Conservation (phyloP, 2,888 invertebrate species). For the Chymomyza amoena region DNA sequence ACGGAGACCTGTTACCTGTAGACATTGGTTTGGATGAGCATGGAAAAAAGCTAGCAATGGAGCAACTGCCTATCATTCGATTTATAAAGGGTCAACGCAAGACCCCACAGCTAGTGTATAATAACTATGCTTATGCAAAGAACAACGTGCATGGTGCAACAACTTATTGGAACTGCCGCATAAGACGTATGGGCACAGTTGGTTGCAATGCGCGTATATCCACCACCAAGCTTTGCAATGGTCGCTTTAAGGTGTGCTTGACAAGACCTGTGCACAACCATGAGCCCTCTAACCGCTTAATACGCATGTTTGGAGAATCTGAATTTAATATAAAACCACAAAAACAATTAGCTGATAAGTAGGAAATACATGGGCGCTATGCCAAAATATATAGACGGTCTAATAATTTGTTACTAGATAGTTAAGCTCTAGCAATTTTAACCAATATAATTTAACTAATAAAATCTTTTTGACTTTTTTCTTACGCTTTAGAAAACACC, state of each 20-base stretch:
- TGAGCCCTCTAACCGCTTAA: conserved; percentile 66
- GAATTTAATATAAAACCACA: conserved; percentile 19
- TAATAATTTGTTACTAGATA: not conserved
- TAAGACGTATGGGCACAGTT: conserved; percentile 65
- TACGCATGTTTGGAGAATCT: conserved; percentile 53
- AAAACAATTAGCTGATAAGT: conserved; percentile 23
- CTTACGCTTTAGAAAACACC: conserved; percentile 62
- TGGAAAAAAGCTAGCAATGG: conserved; percentile 6
- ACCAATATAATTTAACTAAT: conserved; percentile 34
- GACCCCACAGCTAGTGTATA: conserved; percentile 69
- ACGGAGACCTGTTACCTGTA: conserved; percentile 14
- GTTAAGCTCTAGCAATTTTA: not conserved
- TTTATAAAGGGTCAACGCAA: conserved; percentile 77
- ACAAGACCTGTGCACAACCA: conserved; percentile 77
- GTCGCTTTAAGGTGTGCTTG: conserved; percentile 71
- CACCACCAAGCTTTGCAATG: conserved; percentile 67
- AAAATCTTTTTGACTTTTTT: conserved; percentile 12
- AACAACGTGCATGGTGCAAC: conserved; percentile 73
- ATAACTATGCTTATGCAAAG: conserved; percentile 76
- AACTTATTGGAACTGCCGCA: conserved; percentile 78
- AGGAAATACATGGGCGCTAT: conserved; percentile 16
- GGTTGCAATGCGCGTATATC: conserved; percentile 75
- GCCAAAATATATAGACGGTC: conserved; percentile 25
- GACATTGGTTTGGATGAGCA: conserved; percentile 16
- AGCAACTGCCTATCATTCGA: conserved; percentile 40